A percentile compares a stretch with the other conserved stretches of the same genome.
Evolutionary conservation across 1,140 invertebrate genomes (phyloP).

Genomic region (Euglossa dilemma): DNA sequence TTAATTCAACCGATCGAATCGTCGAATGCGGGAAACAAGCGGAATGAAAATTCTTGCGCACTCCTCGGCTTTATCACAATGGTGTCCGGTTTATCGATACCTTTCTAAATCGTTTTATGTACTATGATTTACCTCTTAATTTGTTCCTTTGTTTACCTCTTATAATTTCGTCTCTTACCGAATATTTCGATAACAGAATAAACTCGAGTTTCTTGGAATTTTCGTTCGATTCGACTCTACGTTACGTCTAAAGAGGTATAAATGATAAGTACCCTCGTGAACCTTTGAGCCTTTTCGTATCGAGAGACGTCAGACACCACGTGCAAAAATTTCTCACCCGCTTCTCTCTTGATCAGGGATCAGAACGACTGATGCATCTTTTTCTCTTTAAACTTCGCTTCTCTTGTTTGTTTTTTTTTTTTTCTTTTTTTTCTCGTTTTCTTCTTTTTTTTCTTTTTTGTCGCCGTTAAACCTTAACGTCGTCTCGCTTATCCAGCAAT

Average conservation of each 20-base stretch:
- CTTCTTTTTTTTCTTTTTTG: not conserved
- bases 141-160: no score
- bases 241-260: slow-evolving; percentile 20
- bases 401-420: not conserved
- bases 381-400: not conserved
- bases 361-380: slow-evolving; percentile 19
- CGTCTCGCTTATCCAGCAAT: slow-evolving; percentile 48
- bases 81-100: not conserved
- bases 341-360: slow-evolving; percentile 28
- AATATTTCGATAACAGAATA: slow-evolving; percentile 14
- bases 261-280: slow-evolving; percentile 16
- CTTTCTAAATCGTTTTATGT: not conserved
- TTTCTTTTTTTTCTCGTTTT: no score
- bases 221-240: slow-evolving; percentile 14
- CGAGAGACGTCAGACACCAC: slow-evolving; percentile 1
- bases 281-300: slow-evolving; percentile 18
- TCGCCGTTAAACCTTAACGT: slow-evolving; percentile 28
- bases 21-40: slow-evolving; percentile 17
- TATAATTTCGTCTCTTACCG: not conserved
- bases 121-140: not conserved
- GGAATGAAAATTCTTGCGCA: slow-evolving; percentile 43
- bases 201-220: slow-evolving; percentile 6
- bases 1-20: slow-evolving; percentile 32
- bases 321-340: slow-evolving; percentile 44
- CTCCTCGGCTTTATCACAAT: not conserved